Evolutionary conservation across 2,888 invertebrate species (phyloP).

Genomic region (Endomychus coccineus): DNA sequence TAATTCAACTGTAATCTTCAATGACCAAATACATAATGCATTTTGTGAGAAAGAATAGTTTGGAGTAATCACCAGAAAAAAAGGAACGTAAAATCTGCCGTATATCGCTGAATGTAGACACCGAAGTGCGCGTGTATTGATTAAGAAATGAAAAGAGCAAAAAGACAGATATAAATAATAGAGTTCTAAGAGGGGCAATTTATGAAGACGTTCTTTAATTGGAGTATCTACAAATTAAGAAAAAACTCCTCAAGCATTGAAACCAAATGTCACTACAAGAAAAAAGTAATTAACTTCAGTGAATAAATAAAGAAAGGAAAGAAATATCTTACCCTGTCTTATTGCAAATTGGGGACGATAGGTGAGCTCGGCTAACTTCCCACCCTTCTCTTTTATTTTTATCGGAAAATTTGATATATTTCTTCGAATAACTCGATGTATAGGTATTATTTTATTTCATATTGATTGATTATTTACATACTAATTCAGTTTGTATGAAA

Average conservation of each 20-base stretch:
- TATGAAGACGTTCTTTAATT: constrained; percentile 34
- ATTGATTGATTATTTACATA: too few species aligned
- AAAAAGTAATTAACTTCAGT: constrained; percentile 35
- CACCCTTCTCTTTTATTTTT: constrained; percentile 6
- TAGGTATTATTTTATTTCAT: too few species aligned
- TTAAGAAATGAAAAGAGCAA: constrained; percentile 17
- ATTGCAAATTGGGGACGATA: constrained; percentile 17
- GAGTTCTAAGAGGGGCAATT: constrained; percentile 29
- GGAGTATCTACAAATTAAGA: constrained; percentile 35
- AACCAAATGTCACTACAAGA: constrained; percentile 32
- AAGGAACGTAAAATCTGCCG: too few species aligned
- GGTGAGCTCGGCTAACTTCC: constrained; percentile 13
- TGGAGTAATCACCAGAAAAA: too few species aligned
- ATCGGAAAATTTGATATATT: too few species aligned
- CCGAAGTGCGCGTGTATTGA: too few species aligned
- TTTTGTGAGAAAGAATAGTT: too few species aligned
- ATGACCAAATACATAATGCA: too few species aligned
- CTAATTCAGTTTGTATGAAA: too few species aligned
- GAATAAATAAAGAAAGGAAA: constrained; percentile 31
- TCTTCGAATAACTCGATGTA: too few species aligned
- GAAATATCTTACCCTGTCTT: constrained; percentile 22
- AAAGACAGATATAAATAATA: constrained; percentile 27
- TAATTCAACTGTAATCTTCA: too few species aligned
- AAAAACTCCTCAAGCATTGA: constrained; percentile 26
- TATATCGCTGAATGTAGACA: too few species aligned